phyloP scores from a whole-genome alignment of 2,113 vertebrate species.

The Malurus elegans region DNA sequence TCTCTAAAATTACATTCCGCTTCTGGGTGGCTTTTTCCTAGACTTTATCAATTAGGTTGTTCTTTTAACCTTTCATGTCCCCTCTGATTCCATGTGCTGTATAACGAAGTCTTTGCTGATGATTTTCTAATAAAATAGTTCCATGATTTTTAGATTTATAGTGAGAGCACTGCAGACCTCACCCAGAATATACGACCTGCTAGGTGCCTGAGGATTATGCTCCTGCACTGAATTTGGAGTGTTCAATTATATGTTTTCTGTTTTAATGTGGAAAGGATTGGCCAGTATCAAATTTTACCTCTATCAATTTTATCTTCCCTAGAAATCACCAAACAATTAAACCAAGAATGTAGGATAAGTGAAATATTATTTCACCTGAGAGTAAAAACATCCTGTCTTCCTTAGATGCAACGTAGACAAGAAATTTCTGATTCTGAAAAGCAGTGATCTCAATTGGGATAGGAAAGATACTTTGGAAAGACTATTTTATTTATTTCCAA shows the following conservation, averaged over 20 bases:
- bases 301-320: background rate
- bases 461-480: background rate
- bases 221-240: background rate
- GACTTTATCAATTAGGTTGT: slow-evolving; percentile 6
- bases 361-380: background rate
- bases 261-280: background rate
- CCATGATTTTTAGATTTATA: background rate
- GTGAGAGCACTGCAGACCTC: background rate
- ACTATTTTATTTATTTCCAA: background rate
- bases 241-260: background rate
- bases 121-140: slow-evolving; percentile 19
- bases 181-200: background rate
- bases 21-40: slow-evolving; percentile 10
- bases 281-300: background rate
- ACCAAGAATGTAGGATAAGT: background rate
- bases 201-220: background rate
- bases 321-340: background rate
- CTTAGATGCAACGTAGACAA: background rate
- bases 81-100: slow-evolving; percentile 26
- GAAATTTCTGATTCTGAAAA: background rate
- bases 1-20: slow-evolving; percentile 36
- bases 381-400: background rate
- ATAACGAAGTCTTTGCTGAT: slow-evolving; percentile 9
- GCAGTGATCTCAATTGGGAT: background rate
- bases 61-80: slow-evolving; percentile 40